Base-by-base conservation (phyloP, 2,797 vertebrate genomes). In the Platalea minor region DNA sequence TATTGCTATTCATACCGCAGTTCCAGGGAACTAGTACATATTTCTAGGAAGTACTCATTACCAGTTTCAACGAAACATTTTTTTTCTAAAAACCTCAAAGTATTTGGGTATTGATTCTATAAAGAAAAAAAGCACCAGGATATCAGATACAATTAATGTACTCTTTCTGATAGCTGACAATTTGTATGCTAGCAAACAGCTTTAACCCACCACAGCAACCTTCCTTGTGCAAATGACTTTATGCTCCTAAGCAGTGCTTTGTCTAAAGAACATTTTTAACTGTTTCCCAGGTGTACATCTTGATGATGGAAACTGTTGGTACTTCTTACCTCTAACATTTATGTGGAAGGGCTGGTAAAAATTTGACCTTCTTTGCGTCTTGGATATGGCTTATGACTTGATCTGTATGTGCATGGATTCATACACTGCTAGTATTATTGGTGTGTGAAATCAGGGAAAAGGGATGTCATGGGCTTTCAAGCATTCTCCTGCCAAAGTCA, bases 41-140 rank as follows among this genome's bases (percentile, higher is more conserved):
- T 92, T 96, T 95, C 92, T 96, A 96, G 81, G 92, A 97, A 96
- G 67, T 64, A 67, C 25, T 92, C 89, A 75, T 80, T 93, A 80
- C 64, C 26, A 76, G 67, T 85, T 95, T 93, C 86, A 97, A 86
- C 92, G 13, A 76, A 65, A 45, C 5, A 9, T 48, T 65, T 41
- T 85, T 65, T 85, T 53, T 24, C 18, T 17, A 8, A 4, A 45
- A 89, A 54, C 10, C 29, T 60, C 13, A 3, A 56, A 73, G 15
- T 25, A 75, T 83, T 72, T 91, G 19, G 15, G 11, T 89, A 89
- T 72, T 53, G 61, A 88, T 83, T 89, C 26, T 75, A 45, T 53
- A 79, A 39, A 57, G 26, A 35, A 87, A 76, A 50, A 14, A 72
- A 37, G 0, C 10, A 53, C 7, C 12, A 16, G 13, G 39, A 16